These are phyloP conservation scores for Acanthopagrus latus DNA, from an alignment of 2,797 vertebrate species.

Conservation along the genomic window DNA sequence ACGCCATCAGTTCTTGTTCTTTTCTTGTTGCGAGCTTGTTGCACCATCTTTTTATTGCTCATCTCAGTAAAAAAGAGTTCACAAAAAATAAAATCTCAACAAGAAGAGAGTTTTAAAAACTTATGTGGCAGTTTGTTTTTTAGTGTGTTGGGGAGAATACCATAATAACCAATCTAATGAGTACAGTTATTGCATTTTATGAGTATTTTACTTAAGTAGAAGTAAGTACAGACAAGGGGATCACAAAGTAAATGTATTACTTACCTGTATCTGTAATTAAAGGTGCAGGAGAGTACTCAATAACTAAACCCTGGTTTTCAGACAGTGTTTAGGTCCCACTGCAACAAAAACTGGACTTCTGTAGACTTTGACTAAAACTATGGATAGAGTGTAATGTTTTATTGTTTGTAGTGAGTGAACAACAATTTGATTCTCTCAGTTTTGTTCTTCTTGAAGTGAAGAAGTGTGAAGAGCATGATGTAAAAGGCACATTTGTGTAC, in stretches of 20 bases:
- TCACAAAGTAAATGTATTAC: neutral
- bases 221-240: neutral
- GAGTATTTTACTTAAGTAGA: neutral
- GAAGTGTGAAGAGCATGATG: neutral
- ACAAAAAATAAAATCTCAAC: neutral
- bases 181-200: neutral
- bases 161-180: neutral
- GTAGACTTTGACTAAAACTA: too few species aligned
- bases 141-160: too few species aligned
- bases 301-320: neutral
- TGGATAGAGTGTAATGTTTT: neutral
- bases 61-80: neutral
- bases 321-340: neutral
- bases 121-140: neutral
- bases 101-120: neutral
- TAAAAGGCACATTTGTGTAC: conserved; percentile 8
- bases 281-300: neutral
- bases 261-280: too few species aligned
- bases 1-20: neutral
- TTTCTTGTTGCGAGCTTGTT: neutral
- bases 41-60: neutral
- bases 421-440: neutral
- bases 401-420: neutral
- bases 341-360: neutral
- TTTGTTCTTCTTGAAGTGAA: neutral